Evolutionary conservation across 2,888 invertebrate species (phyloP).

Genomic region (Beris chalybata): DNA sequence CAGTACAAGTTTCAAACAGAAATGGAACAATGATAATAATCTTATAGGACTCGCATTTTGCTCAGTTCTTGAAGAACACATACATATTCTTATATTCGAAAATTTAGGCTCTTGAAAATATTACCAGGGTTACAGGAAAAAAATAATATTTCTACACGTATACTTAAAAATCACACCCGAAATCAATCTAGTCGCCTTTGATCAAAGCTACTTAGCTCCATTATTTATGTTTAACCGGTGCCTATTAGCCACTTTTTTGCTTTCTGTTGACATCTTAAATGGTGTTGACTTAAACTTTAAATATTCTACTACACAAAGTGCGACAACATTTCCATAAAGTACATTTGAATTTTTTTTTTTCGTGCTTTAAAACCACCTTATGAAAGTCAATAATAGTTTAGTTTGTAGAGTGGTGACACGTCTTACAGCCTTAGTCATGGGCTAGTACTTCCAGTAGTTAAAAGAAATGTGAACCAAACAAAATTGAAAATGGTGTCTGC

Average conservation of each 20-base stretch:
- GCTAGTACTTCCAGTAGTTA: conserved; percentile 30
- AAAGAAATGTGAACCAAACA: not conserved
- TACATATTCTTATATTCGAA: too few relatives aligned
- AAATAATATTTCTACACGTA: not conserved
- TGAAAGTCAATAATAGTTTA: too few relatives aligned
- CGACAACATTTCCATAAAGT: not conserved
- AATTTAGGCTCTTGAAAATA: too few relatives aligned
- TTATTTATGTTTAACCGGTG: conserved; percentile 17
- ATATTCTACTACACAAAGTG: conserved; percentile 11
- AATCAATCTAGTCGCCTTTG: not conserved
- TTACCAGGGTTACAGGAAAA: too few relatives aligned
- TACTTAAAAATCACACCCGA: not conserved
- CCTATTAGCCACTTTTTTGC: conserved; percentile 22
- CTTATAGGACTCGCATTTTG: too few relatives aligned
- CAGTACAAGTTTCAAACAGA: too few relatives aligned
- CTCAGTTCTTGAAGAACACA: too few relatives aligned
- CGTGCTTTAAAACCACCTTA: too few relatives aligned
- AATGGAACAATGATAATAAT: too few relatives aligned
- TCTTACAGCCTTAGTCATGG: conserved; percentile 26
- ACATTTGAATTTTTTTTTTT: too few relatives aligned
- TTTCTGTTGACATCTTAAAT: conserved; percentile 38
- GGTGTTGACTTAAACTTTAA: conserved; percentile 30
- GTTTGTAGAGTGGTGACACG: too few relatives aligned
- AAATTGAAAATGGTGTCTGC: too few relatives aligned
- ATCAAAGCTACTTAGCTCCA: conserved; percentile 25